Conservation (phyloP, 2,888 invertebrate species). For the Antheraea yamamai region DNA sequence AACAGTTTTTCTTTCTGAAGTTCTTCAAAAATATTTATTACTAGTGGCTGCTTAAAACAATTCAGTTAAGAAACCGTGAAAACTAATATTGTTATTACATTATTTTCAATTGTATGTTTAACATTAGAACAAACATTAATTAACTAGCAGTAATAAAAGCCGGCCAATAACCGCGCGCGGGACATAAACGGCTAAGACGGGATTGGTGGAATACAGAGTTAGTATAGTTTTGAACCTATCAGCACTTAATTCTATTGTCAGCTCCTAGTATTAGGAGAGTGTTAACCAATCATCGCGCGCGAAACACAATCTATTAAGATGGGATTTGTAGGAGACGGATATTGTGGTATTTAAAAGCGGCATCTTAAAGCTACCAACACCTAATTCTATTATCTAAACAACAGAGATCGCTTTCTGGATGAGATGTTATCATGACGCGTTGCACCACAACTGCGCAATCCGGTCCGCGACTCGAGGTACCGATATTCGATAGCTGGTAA, state of each 20-base stretch:
- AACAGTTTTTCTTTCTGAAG: not conserved
- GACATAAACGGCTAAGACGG: no score
- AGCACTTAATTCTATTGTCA: no score
- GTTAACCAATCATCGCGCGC: not conserved
- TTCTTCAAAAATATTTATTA: not conserved
- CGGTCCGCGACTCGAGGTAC: slow-evolving; percentile 1
- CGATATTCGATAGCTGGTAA: not conserved
- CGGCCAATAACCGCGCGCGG: no score
- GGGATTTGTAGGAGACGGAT: not conserved
- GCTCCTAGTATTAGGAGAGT: no score
- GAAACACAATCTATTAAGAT: not conserved
- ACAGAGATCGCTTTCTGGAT: not conserved
- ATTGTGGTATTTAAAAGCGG: not conserved
- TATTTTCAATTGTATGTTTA: not conserved
- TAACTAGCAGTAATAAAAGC: no score
- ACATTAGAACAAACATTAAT: no score
- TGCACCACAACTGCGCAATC: not conserved
- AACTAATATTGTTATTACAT: not conserved
- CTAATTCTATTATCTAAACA: not conserved
- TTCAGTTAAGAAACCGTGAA: not conserved
- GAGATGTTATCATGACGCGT: slow-evolving; percentile 7
- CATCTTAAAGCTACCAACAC: slow-evolving; percentile 4
- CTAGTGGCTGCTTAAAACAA: not conserved
- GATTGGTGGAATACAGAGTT: no score
- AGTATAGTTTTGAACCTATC: no score